A percentile compares a stretch with the other conserved stretches of the same genome.
These are phyloP conservation scores for Cottus gobio DNA, from an alignment of 2,113 vertebrate species.

Conservation along the genomic window DNA sequence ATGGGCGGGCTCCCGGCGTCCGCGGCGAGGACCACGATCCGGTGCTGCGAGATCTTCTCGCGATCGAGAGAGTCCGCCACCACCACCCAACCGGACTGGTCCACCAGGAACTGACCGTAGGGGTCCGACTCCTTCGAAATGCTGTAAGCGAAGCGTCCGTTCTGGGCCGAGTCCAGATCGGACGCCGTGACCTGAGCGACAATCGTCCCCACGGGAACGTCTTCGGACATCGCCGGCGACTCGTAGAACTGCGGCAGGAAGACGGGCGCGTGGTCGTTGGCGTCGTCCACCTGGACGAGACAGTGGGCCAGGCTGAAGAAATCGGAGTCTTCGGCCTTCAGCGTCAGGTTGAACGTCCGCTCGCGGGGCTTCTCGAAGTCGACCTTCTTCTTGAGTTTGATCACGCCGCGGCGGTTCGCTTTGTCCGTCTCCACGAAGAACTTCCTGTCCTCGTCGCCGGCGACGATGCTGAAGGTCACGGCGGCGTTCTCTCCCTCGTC, in stretches of 20 bases:
- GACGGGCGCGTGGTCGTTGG: slow-evolving; percentile 89
- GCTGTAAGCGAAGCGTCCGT: slow-evolving; percentile 87
- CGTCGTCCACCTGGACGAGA: slow-evolving; percentile 89
- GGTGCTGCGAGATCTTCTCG: slow-evolving; percentile 85
- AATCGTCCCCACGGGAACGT: slow-evolving; percentile 85
- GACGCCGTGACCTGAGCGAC: slow-evolving; percentile 88
- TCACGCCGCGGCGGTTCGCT: slow-evolving; percentile 80
- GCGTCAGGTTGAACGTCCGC: slow-evolving; percentile 89
- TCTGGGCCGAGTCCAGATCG: slow-evolving; percentile 89
- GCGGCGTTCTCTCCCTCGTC: slow-evolving; percentile 89
- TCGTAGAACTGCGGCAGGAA: slow-evolving; percentile 90
- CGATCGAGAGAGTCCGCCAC: slow-evolving; percentile 86
- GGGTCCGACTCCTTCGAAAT: slow-evolving; percentile 86
- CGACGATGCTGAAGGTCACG: slow-evolving; percentile 88
- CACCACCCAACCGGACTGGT: slow-evolving; percentile 85
- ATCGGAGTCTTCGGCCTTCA: slow-evolving; percentile 89
- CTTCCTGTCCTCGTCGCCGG: slow-evolving; percentile 88
- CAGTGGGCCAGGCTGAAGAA: slow-evolving; percentile 87
- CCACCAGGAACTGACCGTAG: slow-evolving; percentile 85
- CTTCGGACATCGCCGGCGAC: slow-evolving; percentile 84
- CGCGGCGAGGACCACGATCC: slow-evolving; percentile 85
- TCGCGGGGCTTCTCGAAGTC: slow-evolving; percentile 92
- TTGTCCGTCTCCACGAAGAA: slow-evolving; percentile 91
- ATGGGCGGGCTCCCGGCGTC: slow-evolving; percentile 85
- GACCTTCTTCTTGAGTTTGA: slow-evolving; percentile 86